Evolutionary conservation across 2,113 vertebrate genomes (phyloP), one percentile per base, ranked within the genome.

Genomic region (Enhydra lutris): DNA sequence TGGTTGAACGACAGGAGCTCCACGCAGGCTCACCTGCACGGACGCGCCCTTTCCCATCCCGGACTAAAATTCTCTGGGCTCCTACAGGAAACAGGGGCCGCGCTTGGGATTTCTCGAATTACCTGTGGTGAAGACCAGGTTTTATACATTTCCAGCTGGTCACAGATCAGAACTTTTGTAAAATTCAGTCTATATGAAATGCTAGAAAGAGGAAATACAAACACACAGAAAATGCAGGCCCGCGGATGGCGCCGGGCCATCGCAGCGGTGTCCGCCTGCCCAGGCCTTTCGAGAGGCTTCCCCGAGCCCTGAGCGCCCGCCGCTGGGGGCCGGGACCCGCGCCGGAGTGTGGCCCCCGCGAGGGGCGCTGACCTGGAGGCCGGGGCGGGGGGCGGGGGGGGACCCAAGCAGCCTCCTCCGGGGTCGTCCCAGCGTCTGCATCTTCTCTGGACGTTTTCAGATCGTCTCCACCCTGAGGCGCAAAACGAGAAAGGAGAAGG

Each of bases 381-480:
- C 52, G 52, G 5, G 13, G 0, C 3, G 21, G 57, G 55, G 0
- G 7, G n/a, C n/a, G n/a, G n/a, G 52, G 7, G 10, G 0, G 9
- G 34, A 3, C 42, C 76, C 39, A 12, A 1, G 61, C 74, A 61
- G 13, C n/a, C n/a, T 12, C 21, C 36, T 52, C 17, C 10, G 2
- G 24, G 69, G 14, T 88, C 74, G 74, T 1, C 36, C 34, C 42
- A 80, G 7, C 78, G 67, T 42, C 73, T 59, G 12, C 80, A 6
- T 86, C 67, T 96, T 50, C 96, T 91, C 81, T 81, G 89, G 26
- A 42, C 39, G 0, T 34, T 91, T 98, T 89, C 97, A 99, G 99
- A 99, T 99, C 50, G 97, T 99, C 87, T 99, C 99, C 14, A 99
- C 99, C 8, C 95, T 99, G 95, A 98, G 99, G 74, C 98, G 98